phyloP scores from a whole-genome alignment of 2,113 vertebrate genomes.

The Micronisus gabar region DNA sequence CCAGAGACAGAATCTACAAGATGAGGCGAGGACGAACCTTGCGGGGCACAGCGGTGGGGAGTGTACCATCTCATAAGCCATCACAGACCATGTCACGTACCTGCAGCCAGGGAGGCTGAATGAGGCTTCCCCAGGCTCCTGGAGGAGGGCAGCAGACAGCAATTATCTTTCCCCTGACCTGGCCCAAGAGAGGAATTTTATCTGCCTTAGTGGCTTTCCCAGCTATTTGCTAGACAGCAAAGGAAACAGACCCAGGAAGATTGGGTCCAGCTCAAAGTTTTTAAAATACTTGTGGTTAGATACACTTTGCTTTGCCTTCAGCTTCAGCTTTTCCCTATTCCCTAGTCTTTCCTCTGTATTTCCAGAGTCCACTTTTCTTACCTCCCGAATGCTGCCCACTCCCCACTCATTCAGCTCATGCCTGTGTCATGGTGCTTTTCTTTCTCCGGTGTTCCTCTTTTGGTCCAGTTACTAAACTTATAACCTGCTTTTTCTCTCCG shows the following conservation, averaged over 20 bases:
- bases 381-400: background rate
- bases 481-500: background rate
- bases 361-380: background rate
- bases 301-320: background rate
- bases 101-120: background rate
- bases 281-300: background rate
- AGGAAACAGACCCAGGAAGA: background rate
- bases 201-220: background rate
- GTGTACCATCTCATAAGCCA: background rate
- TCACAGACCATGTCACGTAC: background rate
- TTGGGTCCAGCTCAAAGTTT: background rate
- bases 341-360: background rate
- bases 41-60: rapidly evolving
- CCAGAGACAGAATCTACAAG: background rate
- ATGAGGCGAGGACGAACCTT: background rate
- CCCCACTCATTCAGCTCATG: too few relatives aligned
- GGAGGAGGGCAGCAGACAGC: background rate
- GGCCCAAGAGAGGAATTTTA: background rate
- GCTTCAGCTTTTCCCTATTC: background rate
- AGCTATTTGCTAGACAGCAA: background rate
- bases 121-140: background rate
- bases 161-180: background rate
- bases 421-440: background rate
- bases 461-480: background rate
- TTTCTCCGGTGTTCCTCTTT: background rate